These are phyloP conservation scores for Melanotaenia duboulayi DNA, from an alignment of 2,113 vertebrate species.

Conservation along the genomic window DNA sequence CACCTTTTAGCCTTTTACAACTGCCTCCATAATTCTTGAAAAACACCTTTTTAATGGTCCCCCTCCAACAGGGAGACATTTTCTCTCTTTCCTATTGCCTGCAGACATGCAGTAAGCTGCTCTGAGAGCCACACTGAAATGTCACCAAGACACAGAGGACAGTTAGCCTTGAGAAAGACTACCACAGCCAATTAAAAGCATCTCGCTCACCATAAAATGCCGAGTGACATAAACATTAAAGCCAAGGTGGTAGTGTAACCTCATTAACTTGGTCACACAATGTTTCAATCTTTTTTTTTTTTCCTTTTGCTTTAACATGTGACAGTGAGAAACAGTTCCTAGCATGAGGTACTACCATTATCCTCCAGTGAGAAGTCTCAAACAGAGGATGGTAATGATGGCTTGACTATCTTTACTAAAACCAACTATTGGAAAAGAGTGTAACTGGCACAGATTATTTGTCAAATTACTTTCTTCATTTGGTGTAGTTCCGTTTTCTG, in stretches of 20 bases:
- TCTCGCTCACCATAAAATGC: conserved; percentile 57
- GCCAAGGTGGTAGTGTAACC: conserved; percentile 65
- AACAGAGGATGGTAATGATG: conserved; percentile 15
- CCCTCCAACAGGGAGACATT: conserved; percentile 50
- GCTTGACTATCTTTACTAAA: not conserved
- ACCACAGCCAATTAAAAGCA: conserved; percentile 74
- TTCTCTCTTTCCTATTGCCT: conserved; percentile 54
- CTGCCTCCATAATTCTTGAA: conserved; percentile 73
- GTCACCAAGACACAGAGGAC: conserved; percentile 67
- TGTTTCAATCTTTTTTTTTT: conserved; percentile 52
- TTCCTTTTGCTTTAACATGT: conserved; percentile 39
- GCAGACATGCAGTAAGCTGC: conserved; percentile 64
- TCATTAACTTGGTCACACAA: conserved; percentile 72
- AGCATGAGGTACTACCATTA: conserved; percentile 6
- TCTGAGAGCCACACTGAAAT: conserved; percentile 74
- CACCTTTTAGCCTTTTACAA: conserved; percentile 75
- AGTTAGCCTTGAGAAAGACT: conserved; percentile 48
- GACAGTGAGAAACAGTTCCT: conserved; percentile 23
- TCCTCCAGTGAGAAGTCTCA: conserved; percentile 13
- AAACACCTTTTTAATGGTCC: conserved; percentile 77
- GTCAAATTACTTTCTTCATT: conserved; percentile 29
- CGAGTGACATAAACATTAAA: conserved; percentile 67
- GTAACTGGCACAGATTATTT: conserved; percentile 32
- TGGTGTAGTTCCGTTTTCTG: not conserved
- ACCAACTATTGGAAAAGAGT: conserved; percentile 19